Base-by-base conservation (phyloP, 2,888 invertebrate species). In the Macaria notata region DNA sequence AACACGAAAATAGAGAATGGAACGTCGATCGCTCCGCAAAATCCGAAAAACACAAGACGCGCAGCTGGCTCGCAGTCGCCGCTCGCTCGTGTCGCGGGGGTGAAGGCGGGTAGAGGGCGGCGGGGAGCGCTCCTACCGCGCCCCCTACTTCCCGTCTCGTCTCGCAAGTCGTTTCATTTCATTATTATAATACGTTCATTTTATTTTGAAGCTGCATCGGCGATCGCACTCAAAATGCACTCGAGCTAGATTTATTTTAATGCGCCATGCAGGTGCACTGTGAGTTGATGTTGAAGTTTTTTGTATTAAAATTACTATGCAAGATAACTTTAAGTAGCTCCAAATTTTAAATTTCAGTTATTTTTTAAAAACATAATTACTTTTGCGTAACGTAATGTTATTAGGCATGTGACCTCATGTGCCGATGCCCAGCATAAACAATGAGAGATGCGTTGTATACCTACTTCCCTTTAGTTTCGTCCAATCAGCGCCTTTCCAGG, bases 11-110 rank as follows among this genome's bases (percentile, higher is more conserved):
- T 79, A 78, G 72, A 74, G 79, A 67, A 82, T 77, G 79, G 81
- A 85, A 87, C 88, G 89, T 89, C 87, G 78, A 80, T 77, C 86
- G 80, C 83, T 80, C 81, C 75, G 85, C 83, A 85, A 84, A 84
- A 86, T 83, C 84, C 84, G 84, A 88, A 88, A 88, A 88, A 89
- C 86, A 88, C 88, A 88, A 89, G 86, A 86, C 88, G 83, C 84
- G 88, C 88, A 90, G 86, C 88, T 86, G 84, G 83, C 81, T 74
- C 62, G 76, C 79, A 70, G 75, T 84, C 81, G 86, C 85, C 87
- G 84, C 86, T 87, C 86, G 87, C 83, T 86, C 76, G 80, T 80
- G 77, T 79, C 30, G 80, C 77, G 81, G 81, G 77, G 72, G 75
- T 73, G 81, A 79, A 78, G 84, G 81, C 73, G 82, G 73, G 78